Conservation (phyloP, 53 echinoderm and acorn worm species). For the Apostichopus leukothele region DNA sequence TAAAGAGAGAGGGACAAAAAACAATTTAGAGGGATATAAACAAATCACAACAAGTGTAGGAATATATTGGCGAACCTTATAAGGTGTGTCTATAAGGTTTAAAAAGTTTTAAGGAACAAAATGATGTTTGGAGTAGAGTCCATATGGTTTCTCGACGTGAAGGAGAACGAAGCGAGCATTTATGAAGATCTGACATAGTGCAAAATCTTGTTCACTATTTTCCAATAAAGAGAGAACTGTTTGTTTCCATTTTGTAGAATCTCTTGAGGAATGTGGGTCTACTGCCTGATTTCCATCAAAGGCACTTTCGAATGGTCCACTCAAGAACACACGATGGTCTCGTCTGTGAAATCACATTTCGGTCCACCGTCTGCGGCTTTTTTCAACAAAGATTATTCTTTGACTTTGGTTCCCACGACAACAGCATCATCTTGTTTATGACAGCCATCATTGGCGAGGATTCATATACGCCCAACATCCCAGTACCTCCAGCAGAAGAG, state of each 20-base stretch:
- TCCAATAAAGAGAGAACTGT: no score
- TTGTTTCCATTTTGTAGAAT: neutral
- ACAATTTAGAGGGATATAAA: no score
- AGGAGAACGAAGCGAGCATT: no score
- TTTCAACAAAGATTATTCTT: slow-evolving; percentile 92
- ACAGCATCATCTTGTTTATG: slow-evolving; percentile 4
- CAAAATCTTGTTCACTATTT: no score
- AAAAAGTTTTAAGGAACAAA: no score
- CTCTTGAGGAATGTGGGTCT: slow-evolving; percentile 30
- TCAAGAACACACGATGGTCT: slow-evolving; percentile 47
- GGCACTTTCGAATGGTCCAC: slow-evolving; percentile 49
- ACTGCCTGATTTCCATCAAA: slow-evolving; percentile 30
- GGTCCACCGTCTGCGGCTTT: slow-evolving; percentile 61
- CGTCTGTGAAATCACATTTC: slow-evolving; percentile 60
- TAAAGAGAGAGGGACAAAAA: no score
- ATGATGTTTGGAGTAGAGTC: no score
- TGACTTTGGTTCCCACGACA: slow-evolving; percentile 68
- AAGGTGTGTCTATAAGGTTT: no score
- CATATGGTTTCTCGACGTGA: no score
- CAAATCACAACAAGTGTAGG: no score
- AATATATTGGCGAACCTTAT: no score
- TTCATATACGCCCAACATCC: neutral
- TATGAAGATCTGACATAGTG: no score
- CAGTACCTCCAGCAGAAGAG: neutral
- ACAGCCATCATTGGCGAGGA: neutral